A percentile compares a stretch with the other conserved stretches of the same genome.
These are phyloP conservation scores for Nasonia oneida DNA, from an alignment of 2,888 invertebrate genomes.

Conservation along the genomic window DNA sequence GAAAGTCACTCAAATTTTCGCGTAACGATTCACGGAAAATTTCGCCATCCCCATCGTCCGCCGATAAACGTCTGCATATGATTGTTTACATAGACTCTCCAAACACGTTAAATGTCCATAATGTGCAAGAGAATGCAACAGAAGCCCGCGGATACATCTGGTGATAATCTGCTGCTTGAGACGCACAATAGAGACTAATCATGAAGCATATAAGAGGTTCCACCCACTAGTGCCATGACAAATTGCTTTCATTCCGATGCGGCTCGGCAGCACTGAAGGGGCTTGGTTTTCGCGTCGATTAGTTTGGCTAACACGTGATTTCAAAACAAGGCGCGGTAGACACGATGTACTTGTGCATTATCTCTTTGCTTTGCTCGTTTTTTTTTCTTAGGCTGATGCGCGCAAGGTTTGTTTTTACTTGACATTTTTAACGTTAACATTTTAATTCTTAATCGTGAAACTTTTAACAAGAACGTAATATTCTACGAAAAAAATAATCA, in stretches of 20 bases:
- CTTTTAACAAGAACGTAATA: too few relatives aligned
- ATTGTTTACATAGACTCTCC: background rate
- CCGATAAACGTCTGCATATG: background rate
- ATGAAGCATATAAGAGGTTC: background rate
- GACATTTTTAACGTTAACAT: too few relatives aligned
- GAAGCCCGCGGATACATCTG: slow-evolving; percentile 13
- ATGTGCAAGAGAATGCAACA: background rate
- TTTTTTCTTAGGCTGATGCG: background rate
- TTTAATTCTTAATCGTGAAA: too few relatives aligned
- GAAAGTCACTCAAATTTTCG: too few relatives aligned
- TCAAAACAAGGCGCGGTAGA: slow-evolving; percentile 17
- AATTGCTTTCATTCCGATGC: slow-evolving; percentile 12
- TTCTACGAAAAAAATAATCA: too few relatives aligned
- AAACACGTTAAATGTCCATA: background rate
- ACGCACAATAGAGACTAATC: slow-evolving; percentile 30
- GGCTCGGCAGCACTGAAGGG: background rate
- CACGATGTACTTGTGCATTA: background rate
- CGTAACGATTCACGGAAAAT: background rate
- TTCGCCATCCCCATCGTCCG: background rate
- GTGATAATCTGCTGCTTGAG: slow-evolving; percentile 40
- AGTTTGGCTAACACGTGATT: slow-evolving; percentile 46
- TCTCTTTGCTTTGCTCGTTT: background rate
- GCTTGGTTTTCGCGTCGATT: slow-evolving; percentile 39
- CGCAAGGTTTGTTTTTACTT: too few relatives aligned
- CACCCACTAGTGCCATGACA: slow-evolving; percentile 40